Percentiles rank a stretch among this genome's conserved stretches.
Evolutionary conservation across 2,113 vertebrate genomes (phyloP).

Genomic region (Notarius lentiginosus): DNA sequence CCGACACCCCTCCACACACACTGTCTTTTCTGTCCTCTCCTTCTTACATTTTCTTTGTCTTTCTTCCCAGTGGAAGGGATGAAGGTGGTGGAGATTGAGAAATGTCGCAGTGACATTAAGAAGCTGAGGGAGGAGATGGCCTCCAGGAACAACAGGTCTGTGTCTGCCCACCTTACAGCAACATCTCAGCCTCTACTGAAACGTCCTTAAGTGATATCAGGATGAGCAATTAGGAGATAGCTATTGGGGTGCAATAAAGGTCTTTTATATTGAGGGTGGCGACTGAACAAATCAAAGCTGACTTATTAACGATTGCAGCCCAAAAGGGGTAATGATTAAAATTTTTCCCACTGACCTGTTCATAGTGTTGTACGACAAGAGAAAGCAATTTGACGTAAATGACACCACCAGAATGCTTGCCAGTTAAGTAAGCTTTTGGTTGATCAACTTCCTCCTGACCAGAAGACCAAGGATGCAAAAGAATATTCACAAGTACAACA

Average conservation of each 20-base stretch:
- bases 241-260: not conserved
- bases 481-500: not conserved
- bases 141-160: conserved; percentile 83
- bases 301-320: not conserved
- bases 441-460: not conserved
- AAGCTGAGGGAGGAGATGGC: conserved; percentile 89
- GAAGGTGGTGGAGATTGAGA: conserved; percentile 94
- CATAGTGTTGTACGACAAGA: not conserved
- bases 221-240: not conserved
- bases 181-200: not conserved
- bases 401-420: not conserved
- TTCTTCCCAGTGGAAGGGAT: conserved; percentile 84
- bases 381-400: not conserved
- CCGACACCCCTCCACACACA: not conserved
- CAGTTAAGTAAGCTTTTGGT: not conserved
- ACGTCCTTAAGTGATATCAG: too few species aligned
- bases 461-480: not conserved
- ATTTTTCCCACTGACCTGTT: not conserved
- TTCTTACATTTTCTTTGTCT: not conserved
- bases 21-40: not conserved
- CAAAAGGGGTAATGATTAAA: not conserved
- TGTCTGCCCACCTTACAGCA: not conserved
- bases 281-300: not conserved
- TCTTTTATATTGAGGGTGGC: not conserved
- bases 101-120: conserved; percentile 91